Evolutionary conservation across 2,797 vertebrate species (phyloP).

Genomic region (Phataginus tricuspis): DNA sequence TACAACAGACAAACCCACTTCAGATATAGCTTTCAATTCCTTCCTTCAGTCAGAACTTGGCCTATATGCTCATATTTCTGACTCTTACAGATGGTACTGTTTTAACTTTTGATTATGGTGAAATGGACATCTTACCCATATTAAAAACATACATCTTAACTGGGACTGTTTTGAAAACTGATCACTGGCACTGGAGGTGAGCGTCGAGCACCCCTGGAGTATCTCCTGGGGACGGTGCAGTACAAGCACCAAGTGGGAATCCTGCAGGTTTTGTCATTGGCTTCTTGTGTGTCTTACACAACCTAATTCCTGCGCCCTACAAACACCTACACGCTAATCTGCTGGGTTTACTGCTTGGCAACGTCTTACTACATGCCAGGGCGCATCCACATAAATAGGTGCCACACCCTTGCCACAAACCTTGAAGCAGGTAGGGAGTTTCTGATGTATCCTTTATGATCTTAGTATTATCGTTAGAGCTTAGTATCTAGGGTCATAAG

Average conservation of each 20-base stretch:
- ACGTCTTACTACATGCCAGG: background rate
- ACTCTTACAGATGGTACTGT: background rate
- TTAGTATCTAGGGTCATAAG: background rate
- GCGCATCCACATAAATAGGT: background rate
- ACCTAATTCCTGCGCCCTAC: background rate
- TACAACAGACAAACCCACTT: background rate
- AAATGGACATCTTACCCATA: background rate
- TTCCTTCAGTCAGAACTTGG: background rate
- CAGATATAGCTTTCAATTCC: background rate
- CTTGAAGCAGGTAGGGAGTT: constrained; percentile 25
- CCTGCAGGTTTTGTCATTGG: background rate
- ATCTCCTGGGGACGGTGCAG: too few relatives aligned
- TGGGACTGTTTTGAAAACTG: background rate
- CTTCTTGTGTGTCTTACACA: background rate
- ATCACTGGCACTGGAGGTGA: background rate
- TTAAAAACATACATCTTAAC: background rate
- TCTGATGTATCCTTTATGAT: constrained; percentile 41
- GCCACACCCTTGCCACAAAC: background rate
- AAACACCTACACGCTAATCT: background rate
- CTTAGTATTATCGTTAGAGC: constrained; percentile 2
- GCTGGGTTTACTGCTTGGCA: background rate
- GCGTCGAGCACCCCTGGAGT: too few relatives aligned
- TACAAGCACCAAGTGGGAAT: too few relatives aligned
- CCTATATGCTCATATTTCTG: background rate
- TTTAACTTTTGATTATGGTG: background rate